Percentiles rank a stretch among this genome's conserved stretches.
phyloP scores from a whole-genome alignment of 2,113 vertebrate genomes.

The Dasypus novemcinctus region DNA sequence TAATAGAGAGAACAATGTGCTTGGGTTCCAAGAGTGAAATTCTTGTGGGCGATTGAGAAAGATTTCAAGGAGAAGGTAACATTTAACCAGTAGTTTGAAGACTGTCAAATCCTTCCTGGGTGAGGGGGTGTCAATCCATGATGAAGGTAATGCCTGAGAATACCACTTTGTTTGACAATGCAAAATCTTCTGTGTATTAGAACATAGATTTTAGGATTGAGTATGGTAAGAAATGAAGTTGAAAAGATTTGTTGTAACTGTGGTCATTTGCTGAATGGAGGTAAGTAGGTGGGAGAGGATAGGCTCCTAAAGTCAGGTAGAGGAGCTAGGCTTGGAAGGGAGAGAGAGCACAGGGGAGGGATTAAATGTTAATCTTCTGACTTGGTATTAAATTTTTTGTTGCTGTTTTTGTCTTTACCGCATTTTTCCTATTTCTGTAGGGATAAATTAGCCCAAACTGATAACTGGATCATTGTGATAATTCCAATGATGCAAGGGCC shows the following conservation, averaged over 20 bases:
- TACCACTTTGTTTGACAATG: conserved; percentile 15
- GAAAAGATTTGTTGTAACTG: conserved; percentile 17
- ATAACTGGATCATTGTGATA: not conserved
- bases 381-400: not conserved
- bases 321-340: not conserved
- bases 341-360: not conserved
- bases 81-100: conserved; percentile 38
- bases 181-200: conserved; percentile 19
- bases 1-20: not conserved
- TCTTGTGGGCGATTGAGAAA: conserved; percentile 4
- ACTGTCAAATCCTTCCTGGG: not conserved
- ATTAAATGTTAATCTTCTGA: not conserved
- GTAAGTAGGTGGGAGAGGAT: not conserved
- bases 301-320: not conserved
- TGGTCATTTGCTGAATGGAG: conserved; percentile 3
- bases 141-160: conserved; percentile 37
- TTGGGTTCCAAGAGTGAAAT: not conserved
- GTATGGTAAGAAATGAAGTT: not conserved
- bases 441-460: not conserved
- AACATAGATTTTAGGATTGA: conserved; percentile 6
- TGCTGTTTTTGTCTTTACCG: not conserved
- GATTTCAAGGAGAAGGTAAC: not conserved
- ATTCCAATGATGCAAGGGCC: not conserved
- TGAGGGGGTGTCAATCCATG: not conserved
- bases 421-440: not conserved